phyloP scores from a whole-genome alignment of 2,113 vertebrate genomes.

The Anser cygnoides region DNA sequence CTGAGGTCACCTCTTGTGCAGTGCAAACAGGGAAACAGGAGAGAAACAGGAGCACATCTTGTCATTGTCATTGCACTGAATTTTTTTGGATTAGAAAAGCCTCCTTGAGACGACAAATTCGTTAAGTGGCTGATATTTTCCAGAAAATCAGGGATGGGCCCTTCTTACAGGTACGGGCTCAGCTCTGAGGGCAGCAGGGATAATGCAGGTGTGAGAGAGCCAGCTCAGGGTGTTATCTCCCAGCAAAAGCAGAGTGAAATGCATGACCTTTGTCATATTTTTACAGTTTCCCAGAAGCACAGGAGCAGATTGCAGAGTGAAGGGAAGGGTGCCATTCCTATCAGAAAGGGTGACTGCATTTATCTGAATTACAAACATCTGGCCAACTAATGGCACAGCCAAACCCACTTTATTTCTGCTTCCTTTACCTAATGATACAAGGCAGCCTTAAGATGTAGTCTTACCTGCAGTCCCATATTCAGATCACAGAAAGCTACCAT shows the following conservation, averaged over 20 bases:
- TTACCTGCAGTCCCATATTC: background rate
- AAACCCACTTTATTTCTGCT: background rate
- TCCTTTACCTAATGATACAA: background rate
- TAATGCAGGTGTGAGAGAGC: background rate
- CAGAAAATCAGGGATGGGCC: background rate
- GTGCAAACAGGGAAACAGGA: background rate
- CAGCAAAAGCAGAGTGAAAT: background rate
- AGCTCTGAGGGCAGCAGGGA: background rate
- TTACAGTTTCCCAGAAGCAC: background rate
- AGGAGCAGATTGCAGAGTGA: background rate
- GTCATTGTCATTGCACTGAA: background rate
- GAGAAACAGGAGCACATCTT: background rate
- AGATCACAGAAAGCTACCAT: background rate
- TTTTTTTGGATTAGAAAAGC: background rate
- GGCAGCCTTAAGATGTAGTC: background rate
- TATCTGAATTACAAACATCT: background rate
- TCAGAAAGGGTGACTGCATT: background rate
- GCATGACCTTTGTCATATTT: background rate
- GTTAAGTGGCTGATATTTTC: background rate
- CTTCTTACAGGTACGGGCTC: background rate
- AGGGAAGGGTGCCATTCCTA: background rate
- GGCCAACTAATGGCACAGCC: background rate
- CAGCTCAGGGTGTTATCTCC: background rate
- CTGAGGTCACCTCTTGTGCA: background rate
- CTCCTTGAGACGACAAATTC: background rate